These are phyloP conservation scores for Lasaia peninsularis DNA, from an alignment of 1,140 invertebrate genomes.

Conservation along the genomic window DNA sequence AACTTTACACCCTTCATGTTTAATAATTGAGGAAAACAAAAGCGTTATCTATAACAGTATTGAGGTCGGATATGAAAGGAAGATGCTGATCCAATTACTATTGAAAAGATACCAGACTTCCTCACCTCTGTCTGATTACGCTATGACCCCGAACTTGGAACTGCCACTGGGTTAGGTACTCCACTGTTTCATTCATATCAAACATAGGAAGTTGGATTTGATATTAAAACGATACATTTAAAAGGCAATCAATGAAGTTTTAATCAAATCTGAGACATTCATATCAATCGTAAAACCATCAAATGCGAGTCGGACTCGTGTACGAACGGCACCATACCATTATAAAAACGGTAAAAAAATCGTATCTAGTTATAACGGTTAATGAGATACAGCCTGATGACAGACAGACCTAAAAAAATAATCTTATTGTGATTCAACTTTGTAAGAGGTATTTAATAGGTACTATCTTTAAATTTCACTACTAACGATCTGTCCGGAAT, in stretches of 20 bases:
- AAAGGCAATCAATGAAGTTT: background rate
- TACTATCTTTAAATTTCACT: too few species aligned
- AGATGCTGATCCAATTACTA: conserved; percentile 7
- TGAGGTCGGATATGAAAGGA: conserved; percentile 6
- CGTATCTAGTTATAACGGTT: too few species aligned
- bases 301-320: too few species aligned
- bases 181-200: background rate
- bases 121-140: background rate
- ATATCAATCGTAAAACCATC: too few species aligned
- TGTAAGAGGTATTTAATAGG: too few species aligned
- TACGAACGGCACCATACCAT: too few species aligned
- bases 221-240: background rate
- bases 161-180: background rate
- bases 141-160: conserved; percentile 1
- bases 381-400: too few species aligned
- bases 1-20: conserved; percentile 1
- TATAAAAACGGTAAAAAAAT: too few species aligned
- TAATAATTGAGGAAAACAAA: conserved; percentile 2
- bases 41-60: background rate
- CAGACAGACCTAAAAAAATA: too few species aligned
- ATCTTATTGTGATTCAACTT: too few species aligned
- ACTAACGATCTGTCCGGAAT: too few species aligned
- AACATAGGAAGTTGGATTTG: background rate
- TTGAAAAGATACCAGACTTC: conserved; percentile 4
- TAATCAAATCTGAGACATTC: too few species aligned